Conservation (phyloP, 1,140 invertebrate genomes). For the Drosophila bifasciata region DNA sequence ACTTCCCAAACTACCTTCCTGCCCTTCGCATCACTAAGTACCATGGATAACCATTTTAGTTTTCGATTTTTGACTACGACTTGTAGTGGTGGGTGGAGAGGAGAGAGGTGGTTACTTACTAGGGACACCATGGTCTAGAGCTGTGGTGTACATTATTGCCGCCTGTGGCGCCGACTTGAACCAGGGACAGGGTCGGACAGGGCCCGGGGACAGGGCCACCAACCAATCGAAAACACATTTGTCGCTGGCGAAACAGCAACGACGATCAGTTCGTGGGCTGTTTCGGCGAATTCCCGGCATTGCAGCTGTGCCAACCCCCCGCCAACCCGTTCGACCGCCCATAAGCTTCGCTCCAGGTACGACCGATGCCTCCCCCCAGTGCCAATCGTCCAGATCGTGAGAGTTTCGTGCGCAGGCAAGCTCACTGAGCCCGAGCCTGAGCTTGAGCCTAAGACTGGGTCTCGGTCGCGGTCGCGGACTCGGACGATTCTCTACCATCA, state of each 20-base stretch:
- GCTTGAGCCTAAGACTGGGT: background rate
- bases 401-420: conserved; percentile 53
- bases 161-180: conserved; percentile 61
- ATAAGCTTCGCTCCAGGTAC: background rate
- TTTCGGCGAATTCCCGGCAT: conserved; percentile 76
- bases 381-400: conserved; percentile 58
- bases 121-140: conserved; percentile 18
- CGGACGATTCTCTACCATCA: conserved; percentile 49
- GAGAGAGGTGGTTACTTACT: background rate
- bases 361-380: conserved; percentile 29
- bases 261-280: conserved; percentile 76
- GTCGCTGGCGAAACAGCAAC: conserved; percentile 62
- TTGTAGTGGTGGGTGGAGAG: background rate
- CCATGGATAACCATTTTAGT: conserved; percentile 59
- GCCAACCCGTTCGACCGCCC: no score
- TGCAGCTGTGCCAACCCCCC: conserved; percentile 3
- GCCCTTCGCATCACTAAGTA: conserved; percentile 9
- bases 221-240: conserved; percentile 81
- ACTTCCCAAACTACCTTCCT: background rate
- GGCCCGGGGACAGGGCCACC: conserved; percentile 20
- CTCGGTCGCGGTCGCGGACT: no score
- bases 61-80: conserved; percentile 54
- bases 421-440: conserved; percentile 26
- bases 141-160: conserved; percentile 55
- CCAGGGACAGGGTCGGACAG: background rate